These are phyloP conservation scores for Tupiocoris notatus DNA, from an alignment of 2,888 invertebrate species.

Conservation along the genomic window DNA sequence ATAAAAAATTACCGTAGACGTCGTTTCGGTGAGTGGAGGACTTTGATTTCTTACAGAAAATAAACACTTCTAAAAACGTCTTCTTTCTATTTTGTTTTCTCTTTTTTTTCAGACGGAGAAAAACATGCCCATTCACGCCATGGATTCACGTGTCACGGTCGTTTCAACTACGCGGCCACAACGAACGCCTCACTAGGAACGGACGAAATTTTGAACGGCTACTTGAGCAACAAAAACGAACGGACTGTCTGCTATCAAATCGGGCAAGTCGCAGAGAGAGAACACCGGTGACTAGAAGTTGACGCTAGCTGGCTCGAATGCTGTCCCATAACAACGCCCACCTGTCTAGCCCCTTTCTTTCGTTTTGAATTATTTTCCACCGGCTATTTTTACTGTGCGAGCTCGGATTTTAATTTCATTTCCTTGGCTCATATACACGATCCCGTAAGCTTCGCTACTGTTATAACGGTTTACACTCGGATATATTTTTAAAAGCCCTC, in stretches of 20 bases:
- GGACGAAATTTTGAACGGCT: not conserved
- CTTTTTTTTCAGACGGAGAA: no score
- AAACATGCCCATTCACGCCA: not conserved
- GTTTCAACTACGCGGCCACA: not conserved
- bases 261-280: not conserved
- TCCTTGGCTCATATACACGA: not conserved
- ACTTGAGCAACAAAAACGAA: not conserved
- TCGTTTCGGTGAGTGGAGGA: no score
- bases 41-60: no score
- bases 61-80: no score
- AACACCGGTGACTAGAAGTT: not conserved
- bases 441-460: not conserved
- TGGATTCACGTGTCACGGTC: not conserved
- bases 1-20: no score
- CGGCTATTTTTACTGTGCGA: not conserved
- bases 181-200: not conserved
- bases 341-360: not conserved
- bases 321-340: not conserved
- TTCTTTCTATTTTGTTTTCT: no score
- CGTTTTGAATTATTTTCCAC: not conserved
- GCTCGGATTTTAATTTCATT: not conserved
- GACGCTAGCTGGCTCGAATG: not conserved
- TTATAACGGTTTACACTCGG: not conserved
- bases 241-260: not conserved
- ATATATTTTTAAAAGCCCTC: not conserved